Conservation (phyloP, 1,140 invertebrate genomes). For the Sycophaga agraensis region DNA sequence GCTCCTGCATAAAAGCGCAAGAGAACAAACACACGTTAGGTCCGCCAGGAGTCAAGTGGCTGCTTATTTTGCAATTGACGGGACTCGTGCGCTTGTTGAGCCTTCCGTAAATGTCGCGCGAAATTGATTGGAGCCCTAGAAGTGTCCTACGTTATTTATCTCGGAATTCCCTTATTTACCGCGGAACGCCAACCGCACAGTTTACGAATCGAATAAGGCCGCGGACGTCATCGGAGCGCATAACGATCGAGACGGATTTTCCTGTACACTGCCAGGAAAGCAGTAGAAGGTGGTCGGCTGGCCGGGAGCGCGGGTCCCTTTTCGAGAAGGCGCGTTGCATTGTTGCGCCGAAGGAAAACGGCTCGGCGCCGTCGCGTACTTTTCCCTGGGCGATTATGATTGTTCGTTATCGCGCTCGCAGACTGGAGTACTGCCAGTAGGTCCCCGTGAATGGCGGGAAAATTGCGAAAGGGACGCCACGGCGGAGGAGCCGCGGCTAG, state of each 20-base stretch:
- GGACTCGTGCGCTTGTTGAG: conserved; percentile 8
- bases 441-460: conserved; percentile 22
- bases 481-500: conserved; percentile 4
- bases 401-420: conserved; percentile 21
- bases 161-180: too few species aligned
- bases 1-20: conserved; percentile 10
- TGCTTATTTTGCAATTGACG: conserved; percentile 17
- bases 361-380: not conserved
- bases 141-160: too few species aligned
- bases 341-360: not conserved
- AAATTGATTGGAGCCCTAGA: too few species aligned
- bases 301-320: too few species aligned
- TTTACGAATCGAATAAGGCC: too few species aligned
- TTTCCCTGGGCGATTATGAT: conserved; percentile 19
- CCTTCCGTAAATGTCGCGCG: not conserved
- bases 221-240: too few species aligned
- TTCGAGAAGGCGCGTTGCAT: not conserved
- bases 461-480: conserved; percentile 23
- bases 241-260: too few species aligned
- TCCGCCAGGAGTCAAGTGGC: conserved; percentile 36
- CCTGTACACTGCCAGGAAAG: too few species aligned
- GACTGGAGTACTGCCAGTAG: conserved; percentile 9
- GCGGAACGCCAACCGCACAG: too few species aligned
- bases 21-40: conserved; percentile 29
- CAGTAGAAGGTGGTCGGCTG: too few species aligned